phyloP scores from a whole-genome alignment of 1,140 invertebrate genomes.

The Drosophila ercepeae region DNA sequence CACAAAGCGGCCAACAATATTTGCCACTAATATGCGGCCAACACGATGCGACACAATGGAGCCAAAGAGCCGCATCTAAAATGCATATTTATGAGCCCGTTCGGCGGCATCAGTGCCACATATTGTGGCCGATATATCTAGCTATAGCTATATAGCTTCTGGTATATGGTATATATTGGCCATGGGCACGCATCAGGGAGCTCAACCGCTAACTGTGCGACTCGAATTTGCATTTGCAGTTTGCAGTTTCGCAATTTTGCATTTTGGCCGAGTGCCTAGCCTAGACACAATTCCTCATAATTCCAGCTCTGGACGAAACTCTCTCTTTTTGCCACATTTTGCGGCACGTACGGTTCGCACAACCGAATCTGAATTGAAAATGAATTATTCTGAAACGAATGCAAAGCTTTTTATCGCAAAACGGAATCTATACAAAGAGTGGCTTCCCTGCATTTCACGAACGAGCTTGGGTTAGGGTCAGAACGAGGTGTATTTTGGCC shows the following conservation, averaged over 20 bases:
- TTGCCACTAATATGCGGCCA: constrained; percentile 73
- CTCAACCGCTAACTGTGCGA: constrained; percentile 14
- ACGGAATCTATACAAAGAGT: constrained; percentile 59
- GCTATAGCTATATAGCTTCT: background rate
- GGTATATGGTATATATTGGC: background rate
- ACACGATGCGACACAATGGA: constrained; percentile 43
- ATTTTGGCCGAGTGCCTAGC: constrained; percentile 72
- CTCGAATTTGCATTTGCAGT: constrained; percentile 1
- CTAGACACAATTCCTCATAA: constrained; percentile 75
- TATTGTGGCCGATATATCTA: constrained; percentile 1
- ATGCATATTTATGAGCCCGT: constrained; percentile 72
- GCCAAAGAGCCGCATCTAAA: constrained; percentile 48
- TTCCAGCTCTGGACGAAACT: constrained; percentile 48
- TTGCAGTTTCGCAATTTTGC: constrained; percentile 65
- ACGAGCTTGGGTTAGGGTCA: constrained; percentile 15
- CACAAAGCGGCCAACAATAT: constrained; percentile 65
- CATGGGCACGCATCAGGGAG: constrained; percentile 26
- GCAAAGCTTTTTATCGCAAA: constrained; percentile 66
- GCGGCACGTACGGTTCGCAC: constrained; percentile 60
- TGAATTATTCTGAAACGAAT: constrained; percentile 68
- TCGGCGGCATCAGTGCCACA: constrained; percentile 11
- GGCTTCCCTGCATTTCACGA: constrained; percentile 3
- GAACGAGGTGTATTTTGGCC: background rate
- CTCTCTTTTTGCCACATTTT: constrained; percentile 63
- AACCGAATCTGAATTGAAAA: constrained; percentile 70